Conservation (phyloP, 2,888 invertebrate species). For the Cyclophora albipunctata region DNA sequence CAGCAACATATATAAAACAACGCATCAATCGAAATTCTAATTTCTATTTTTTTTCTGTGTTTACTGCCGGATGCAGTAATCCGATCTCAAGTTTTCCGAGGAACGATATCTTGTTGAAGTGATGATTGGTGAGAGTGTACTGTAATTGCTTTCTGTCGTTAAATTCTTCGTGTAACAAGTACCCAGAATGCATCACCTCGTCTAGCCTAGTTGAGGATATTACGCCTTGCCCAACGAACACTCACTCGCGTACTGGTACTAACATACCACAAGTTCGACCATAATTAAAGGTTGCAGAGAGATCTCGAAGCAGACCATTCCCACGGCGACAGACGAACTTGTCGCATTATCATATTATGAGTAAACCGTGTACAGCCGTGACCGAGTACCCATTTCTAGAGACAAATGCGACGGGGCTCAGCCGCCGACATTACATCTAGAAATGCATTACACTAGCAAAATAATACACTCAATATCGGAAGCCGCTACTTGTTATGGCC, state of each 20-base stretch:
- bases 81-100: constrained; percentile 27
- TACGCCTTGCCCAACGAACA: too few species aligned
- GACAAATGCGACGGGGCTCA: constrained; percentile 7
- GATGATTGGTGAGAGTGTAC: constrained; percentile 22
- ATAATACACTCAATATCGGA: background rate
- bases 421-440: too few species aligned
- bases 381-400: constrained; percentile 31
- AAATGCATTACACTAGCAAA: background rate
- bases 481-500: too few species aligned
- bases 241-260: constrained; percentile 21
- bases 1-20: constrained; percentile 6
- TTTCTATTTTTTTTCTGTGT: constrained; percentile 30
- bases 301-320: constrained; percentile 33
- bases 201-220: constrained; percentile 16
- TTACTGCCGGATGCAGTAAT: constrained; percentile 38
- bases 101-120: constrained; percentile 27
- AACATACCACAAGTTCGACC: constrained; percentile 21
- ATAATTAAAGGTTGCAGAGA: constrained; percentile 30
- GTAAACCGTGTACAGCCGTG: constrained; percentile 33
- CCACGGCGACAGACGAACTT: constrained; percentile 36
- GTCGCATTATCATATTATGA: constrained; percentile 47
- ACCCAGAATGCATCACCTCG: constrained; percentile 22
- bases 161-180: constrained; percentile 31
- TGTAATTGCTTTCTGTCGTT: constrained; percentile 35
- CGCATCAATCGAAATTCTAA: constrained; percentile 10